Percentiles rank a stretch among this genome's conserved stretches.
phyloP scores from a whole-genome alignment of 2,113 vertebrate species.

The Tachysurus vachellii region DNA sequence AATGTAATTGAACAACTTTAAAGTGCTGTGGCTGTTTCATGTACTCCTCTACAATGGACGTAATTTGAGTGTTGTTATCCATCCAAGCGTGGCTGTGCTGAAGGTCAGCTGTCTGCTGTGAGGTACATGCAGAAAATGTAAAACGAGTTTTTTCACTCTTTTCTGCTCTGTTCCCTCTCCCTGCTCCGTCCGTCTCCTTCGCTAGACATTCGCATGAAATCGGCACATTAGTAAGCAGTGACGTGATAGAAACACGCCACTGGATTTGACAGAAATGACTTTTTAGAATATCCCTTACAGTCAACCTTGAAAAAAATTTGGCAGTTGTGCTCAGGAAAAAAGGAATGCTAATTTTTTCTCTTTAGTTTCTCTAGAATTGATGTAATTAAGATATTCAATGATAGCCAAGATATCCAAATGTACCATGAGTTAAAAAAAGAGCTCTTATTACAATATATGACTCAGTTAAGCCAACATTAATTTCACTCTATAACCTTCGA shows the following conservation, averaged over 20 bases:
- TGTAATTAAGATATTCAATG: slow-evolving; percentile 37
- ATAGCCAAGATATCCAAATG: slow-evolving; percentile 14
- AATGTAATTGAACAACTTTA: slow-evolving; percentile 75
- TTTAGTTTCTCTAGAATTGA: not conserved
- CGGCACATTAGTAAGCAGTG: slow-evolving; percentile 12
- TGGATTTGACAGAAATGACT: not conserved
- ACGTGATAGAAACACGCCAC: not conserved
- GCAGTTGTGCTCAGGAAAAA: not conserved
- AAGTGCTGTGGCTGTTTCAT: slow-evolving; percentile 67
- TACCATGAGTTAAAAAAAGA: not conserved
- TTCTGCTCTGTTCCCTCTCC: slow-evolving; percentile 27
- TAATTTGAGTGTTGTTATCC: slow-evolving; percentile 63
- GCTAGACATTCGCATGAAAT: slow-evolving; percentile 11
- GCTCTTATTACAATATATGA: slow-evolving; percentile 40
- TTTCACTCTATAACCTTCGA: slow-evolving; percentile 39
- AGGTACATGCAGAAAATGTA: slow-evolving; percentile 72
- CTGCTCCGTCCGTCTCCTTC: not conserved
- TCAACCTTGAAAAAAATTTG: slow-evolving; percentile 6
- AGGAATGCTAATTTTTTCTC: not conserved
- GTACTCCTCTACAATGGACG: slow-evolving; percentile 64
- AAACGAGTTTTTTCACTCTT: slow-evolving; percentile 58
- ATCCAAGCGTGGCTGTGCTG: slow-evolving; percentile 65
- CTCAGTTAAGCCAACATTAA: slow-evolving; percentile 37
- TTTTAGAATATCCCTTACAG: not conserved
- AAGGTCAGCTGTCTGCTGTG: slow-evolving; percentile 73